Evolutionary conservation across 2,797 vertebrate genomes (phyloP).

Genomic region (Gorsachius magnificus): DNA sequence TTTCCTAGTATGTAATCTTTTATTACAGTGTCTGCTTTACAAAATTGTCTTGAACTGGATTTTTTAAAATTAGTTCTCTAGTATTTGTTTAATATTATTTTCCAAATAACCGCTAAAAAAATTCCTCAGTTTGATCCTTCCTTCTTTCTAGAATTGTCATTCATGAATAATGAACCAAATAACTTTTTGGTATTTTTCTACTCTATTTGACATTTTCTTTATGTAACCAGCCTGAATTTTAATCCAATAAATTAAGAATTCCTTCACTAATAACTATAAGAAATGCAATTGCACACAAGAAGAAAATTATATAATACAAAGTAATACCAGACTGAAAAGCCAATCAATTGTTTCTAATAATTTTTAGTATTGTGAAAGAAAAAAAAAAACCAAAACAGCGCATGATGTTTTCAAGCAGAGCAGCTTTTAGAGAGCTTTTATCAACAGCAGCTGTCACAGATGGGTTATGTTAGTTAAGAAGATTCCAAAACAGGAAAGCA

Average conservation of each 20-base stretch:
- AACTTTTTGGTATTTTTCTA: neutral
- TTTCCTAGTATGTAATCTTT: neutral
- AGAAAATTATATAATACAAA: neutral
- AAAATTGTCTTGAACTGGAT: neutral
- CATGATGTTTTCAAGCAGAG: constrained; percentile 12
- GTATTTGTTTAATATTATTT: neutral
- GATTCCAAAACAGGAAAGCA: constrained; percentile 20
- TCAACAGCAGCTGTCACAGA: constrained; percentile 65
- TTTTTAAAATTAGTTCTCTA: neutral
- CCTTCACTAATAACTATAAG: neutral
- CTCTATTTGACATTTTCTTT: neutral
- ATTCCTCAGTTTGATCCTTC: neutral
- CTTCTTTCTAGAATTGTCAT: neutral
- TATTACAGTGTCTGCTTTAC: neutral
- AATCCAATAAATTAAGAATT: neutral
- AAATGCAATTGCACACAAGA: neutral
- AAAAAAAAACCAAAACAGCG: neutral
- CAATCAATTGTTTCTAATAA: neutral
- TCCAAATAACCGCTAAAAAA: neutral
- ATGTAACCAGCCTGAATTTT: neutral
- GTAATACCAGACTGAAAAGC: neutral
- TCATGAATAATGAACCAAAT: neutral
- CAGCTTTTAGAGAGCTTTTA: constrained; percentile 38
- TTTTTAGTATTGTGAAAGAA: neutral
- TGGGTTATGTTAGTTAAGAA: constrained; percentile 53